These are phyloP conservation scores for Steinernema feltiae DNA, from an alignment of 1,140 invertebrate species.

Conservation along the genomic window DNA sequence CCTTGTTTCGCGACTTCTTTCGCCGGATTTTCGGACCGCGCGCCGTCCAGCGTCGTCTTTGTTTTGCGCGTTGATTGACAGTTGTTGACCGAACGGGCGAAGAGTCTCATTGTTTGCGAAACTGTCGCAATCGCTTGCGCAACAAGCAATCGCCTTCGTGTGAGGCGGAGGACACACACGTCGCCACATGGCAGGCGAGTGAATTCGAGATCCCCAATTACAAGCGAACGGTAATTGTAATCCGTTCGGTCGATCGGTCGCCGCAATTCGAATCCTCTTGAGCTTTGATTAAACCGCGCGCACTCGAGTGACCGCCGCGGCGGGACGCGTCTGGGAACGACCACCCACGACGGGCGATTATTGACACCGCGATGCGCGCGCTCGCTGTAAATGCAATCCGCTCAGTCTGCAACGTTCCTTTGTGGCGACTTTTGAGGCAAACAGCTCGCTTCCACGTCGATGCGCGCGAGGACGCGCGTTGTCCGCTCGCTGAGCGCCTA, in stretches of 20 bases:
- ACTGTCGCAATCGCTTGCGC: constrained; percentile 10
- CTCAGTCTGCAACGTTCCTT: not conserved
- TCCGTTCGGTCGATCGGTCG: not conserved
- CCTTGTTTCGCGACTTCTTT: not conserved
- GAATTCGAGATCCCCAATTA: not conserved
- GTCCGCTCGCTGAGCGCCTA: too few relatives aligned
- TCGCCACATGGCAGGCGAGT: not conserved
- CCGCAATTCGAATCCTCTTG: not conserved
- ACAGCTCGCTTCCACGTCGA: not conserved
- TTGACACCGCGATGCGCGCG: not conserved
- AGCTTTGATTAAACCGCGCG: not conserved
- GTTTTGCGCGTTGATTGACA: too few relatives aligned
- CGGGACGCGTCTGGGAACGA: too few relatives aligned
- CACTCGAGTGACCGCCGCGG: not conserved
- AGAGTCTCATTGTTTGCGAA: not conserved
- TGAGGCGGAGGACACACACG: not conserved
- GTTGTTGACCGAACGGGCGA: too few relatives aligned
- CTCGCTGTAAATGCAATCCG: not conserved
- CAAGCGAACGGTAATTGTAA: not conserved
- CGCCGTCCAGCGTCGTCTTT: too few relatives aligned
- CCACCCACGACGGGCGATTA: not conserved
- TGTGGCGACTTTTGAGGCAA: not conserved
- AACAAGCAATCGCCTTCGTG: not conserved
- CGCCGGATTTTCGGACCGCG: too few relatives aligned
- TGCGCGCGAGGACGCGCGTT: too few relatives aligned